A percentile compares a stretch with the other conserved stretches of the same genome.
phyloP scores from a whole-genome alignment of 2,113 vertebrate species.

The Paratilapia polleni region DNA sequence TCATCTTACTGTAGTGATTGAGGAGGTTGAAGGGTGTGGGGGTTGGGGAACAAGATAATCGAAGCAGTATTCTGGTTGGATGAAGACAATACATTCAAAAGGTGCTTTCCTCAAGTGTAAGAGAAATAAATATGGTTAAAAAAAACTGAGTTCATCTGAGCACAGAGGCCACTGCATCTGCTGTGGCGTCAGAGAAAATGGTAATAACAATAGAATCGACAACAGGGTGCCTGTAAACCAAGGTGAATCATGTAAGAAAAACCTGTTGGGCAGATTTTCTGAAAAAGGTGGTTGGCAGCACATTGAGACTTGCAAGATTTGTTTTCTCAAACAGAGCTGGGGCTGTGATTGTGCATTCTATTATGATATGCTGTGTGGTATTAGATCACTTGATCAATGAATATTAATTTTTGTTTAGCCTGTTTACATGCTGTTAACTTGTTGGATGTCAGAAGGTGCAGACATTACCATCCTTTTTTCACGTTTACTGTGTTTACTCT shows the following conservation, averaged over 20 bases:
- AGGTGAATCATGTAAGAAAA: constrained; percentile 41
- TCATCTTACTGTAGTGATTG: constrained; percentile 39
- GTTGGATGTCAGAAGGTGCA: constrained; percentile 10
- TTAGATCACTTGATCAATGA: constrained; percentile 1
- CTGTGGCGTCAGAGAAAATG: constrained; percentile 45
- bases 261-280: constrained; percentile 42
- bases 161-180: constrained; percentile 30
- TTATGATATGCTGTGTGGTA: neutral
- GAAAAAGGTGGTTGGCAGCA: neutral
- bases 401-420: neutral
- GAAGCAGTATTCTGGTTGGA: constrained; percentile 27
- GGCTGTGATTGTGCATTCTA: neutral
- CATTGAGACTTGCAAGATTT: neutral
- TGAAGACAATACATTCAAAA: neutral
- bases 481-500: constrained; percentile 15
- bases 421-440: neutral
- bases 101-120: constrained; percentile 12
- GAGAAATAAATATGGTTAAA: neutral
- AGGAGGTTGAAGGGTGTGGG: constrained; percentile 28
- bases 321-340: neutral
- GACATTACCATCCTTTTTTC: constrained; percentile 4
- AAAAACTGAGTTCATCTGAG: constrained; percentile 19
- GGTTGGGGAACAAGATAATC: constrained; percentile 11
- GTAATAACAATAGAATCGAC: constrained; percentile 42
- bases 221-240: constrained; percentile 30